Evolutionary conservation across 2,797 vertebrate genomes (phyloP).

Genomic region (Glossophaga mutica): DNA sequence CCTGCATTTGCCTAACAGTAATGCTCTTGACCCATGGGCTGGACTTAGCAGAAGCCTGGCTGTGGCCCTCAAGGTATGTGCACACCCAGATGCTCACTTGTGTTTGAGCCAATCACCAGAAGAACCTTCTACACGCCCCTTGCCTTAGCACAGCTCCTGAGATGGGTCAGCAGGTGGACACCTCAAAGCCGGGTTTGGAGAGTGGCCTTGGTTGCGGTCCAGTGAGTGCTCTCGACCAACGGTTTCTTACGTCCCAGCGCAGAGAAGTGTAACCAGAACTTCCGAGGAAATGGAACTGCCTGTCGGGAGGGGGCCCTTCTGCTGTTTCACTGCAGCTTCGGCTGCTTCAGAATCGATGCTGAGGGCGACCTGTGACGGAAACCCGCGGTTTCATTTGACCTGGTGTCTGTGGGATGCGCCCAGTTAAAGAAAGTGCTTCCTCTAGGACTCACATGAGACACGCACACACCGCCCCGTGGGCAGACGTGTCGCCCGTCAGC

Average conservation of each 20-base stretch:
- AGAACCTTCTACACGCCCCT: neutral
- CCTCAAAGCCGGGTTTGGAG: neutral
- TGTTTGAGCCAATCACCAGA: neutral
- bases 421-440: neutral
- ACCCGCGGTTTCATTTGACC: neutral
- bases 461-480: neutral
- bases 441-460: neutral
- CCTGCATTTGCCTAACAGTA: neutral
- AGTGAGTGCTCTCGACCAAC: neutral
- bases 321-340: neutral
- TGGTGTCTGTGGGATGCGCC: neutral
- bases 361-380: neutral
- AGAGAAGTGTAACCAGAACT: neutral
- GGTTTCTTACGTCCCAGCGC: neutral
- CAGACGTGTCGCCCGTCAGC: neutral
- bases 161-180: neutral
- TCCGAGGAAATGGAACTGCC: neutral
- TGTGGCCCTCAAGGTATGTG: neutral
- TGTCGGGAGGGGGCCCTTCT: neutral
- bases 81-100: neutral
- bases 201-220: neutral
- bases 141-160: neutral
- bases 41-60: neutral
- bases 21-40: neutral
- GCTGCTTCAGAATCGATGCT: neutral